phyloP scores from a whole-genome alignment of 2,888 invertebrate genomes.

The Mycogona germanica region DNA sequence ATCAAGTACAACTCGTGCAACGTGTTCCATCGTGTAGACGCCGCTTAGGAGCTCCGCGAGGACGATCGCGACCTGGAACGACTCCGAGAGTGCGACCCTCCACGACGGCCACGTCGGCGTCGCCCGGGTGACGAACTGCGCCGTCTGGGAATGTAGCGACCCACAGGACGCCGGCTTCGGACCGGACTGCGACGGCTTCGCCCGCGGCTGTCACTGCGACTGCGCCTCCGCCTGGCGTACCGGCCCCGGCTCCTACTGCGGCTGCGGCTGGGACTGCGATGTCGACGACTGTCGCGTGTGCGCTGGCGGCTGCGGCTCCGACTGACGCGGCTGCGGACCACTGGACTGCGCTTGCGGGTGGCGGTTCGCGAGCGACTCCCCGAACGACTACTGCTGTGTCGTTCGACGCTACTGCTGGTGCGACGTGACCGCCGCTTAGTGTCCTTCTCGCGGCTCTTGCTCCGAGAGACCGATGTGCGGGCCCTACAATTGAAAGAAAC shows the following conservation, averaged over 20 bases:
- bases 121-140: conserved; percentile 9
- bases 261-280: conserved; percentile 12
- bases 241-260: conserved; percentile 8
- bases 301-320: conserved; percentile 6
- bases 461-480: conserved; percentile 1
- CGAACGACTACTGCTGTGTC: conserved; percentile 6
- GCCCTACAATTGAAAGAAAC: conserved; percentile 1
- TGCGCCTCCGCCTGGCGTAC: not conserved
- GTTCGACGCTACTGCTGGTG: conserved; percentile 7
- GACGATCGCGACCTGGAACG: conserved; percentile 17
- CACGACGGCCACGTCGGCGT: conserved; percentile 10
- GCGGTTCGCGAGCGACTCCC: conserved; percentile 4
- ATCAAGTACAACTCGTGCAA: too few species aligned
- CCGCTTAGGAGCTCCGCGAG: conserved; percentile 16
- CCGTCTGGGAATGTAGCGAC: conserved; percentile 14
- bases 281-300: conserved; percentile 1
- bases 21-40: too few species aligned
- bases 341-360: not conserved
- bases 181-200: conserved; percentile 14
- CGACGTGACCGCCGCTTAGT: not conserved
- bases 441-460: conserved; percentile 4
- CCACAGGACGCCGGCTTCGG: conserved; percentile 7
- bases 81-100: conserved; percentile 16
- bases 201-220: conserved; percentile 12
- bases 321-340: not conserved